These are phyloP conservation scores for Apogon talboti DNA, from an alignment of 2,797 vertebrate genomes.

Conservation along the genomic window DNA sequence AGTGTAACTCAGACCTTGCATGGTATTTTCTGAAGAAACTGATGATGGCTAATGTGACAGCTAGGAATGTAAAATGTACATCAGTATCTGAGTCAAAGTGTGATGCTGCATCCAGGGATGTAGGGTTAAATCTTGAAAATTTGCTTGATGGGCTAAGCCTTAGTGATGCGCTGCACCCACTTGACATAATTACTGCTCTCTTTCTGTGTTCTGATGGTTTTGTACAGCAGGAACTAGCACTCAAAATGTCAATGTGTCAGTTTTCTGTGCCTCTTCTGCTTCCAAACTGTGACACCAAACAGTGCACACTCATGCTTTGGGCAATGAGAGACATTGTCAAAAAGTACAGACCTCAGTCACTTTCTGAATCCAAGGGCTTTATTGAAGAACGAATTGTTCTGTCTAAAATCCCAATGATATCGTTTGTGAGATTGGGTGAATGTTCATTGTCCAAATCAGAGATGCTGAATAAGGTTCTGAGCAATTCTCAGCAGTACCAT, in stretches of 20 bases:
- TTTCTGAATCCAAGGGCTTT: constrained; percentile 71
- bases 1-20: constrained; percentile 57
- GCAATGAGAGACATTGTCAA: constrained; percentile 86
- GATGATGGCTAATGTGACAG: constrained; percentile 78
- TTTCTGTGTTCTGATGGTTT: constrained; percentile 85
- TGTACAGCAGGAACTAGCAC: constrained; percentile 84
- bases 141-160: neutral
- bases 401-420: constrained; percentile 71
- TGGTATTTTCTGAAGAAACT: constrained; percentile 76
- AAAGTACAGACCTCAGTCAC: constrained; percentile 80
- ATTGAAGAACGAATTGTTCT: constrained; percentile 79
- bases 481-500: constrained; percentile 76
- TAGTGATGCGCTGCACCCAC: constrained; percentile 63
- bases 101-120: neutral
- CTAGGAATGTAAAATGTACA: constrained; percentile 55
- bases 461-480: constrained; percentile 83
- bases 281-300: constrained; percentile 66
- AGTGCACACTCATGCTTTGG: constrained; percentile 85
- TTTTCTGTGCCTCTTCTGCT: constrained; percentile 87
- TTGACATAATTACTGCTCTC: constrained; percentile 84
- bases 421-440: constrained; percentile 77
- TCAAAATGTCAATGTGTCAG: constrained; percentile 89
- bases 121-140: constrained; percentile 21
- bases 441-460: constrained; percentile 85
- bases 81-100: neutral